Conservation (phyloP, 2,797 vertebrate species). For the Gymnothorax reevesii region DNA sequence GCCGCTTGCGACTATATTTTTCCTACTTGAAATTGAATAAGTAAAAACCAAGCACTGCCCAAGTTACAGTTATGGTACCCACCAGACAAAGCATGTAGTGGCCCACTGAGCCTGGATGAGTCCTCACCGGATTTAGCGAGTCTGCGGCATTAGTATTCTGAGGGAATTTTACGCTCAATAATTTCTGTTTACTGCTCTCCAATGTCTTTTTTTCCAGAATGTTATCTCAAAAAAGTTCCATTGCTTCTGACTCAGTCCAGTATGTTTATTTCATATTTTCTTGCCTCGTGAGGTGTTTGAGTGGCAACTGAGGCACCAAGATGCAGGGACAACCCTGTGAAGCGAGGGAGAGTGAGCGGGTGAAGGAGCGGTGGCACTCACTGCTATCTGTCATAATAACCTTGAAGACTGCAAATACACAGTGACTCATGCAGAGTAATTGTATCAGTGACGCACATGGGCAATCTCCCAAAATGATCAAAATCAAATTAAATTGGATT, state of each 20-base stretch:
- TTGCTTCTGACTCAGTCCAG: not conserved
- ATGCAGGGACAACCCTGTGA: not conserved
- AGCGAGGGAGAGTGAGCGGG: slow-evolving; percentile 7
- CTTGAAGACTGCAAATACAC: slow-evolving; percentile 43
- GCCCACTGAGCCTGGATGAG: not conserved
- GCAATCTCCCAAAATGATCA: slow-evolving; percentile 46
- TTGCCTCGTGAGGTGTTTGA: not conserved
- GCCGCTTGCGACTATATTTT: too few species aligned
- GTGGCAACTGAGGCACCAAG: slow-evolving; percentile 3
- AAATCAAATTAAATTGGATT: slow-evolving; percentile 43
- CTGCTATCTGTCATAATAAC: slow-evolving; percentile 44
- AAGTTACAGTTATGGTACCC: too few species aligned
- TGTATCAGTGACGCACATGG: slow-evolving; percentile 46
- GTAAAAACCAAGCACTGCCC: too few species aligned
- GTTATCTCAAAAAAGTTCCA: not conserved
- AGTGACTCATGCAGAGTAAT: slow-evolving; percentile 46
- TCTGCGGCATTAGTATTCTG: slow-evolving; percentile 18
- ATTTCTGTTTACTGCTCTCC: slow-evolving; percentile 4
- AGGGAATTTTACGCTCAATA: slow-evolving; percentile 4
- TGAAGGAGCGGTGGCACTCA: slow-evolving; percentile 22
- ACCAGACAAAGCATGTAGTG: too few species aligned
- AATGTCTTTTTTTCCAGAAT: not conserved
- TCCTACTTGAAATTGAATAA: too few species aligned
- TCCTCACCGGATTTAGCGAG: not conserved
- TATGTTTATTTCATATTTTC: not conserved